Evolutionary conservation across 2,113 vertebrate genomes (phyloP).

Genomic region (Eurystomus gularis): DNA sequence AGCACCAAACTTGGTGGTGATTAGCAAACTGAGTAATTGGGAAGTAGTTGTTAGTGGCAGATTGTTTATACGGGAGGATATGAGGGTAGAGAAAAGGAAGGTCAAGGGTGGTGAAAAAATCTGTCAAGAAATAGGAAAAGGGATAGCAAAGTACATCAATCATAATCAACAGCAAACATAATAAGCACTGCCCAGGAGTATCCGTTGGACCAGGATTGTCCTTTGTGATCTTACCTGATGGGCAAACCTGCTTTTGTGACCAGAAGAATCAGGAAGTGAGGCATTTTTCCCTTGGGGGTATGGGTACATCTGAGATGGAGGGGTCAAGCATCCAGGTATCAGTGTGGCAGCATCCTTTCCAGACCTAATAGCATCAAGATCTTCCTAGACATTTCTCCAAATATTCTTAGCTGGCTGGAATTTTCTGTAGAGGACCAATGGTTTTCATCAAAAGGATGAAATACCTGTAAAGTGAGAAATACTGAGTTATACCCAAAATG

Average conservation of each 20-base stretch:
- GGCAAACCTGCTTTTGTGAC: background rate
- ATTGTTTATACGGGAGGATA: background rate
- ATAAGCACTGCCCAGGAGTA: background rate
- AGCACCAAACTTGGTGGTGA: background rate
- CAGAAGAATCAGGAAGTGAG: background rate
- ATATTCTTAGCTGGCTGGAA: background rate
- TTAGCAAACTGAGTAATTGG: no score
- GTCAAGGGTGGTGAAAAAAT: background rate
- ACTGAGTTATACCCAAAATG: background rate
- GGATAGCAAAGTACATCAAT: background rate
- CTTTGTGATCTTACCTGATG: background rate
- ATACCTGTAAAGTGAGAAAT: background rate
- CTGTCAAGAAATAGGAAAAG: background rate
- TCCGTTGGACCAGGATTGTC: background rate
- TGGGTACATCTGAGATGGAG: no score
- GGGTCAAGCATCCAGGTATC: background rate
- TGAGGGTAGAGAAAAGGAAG: background rate
- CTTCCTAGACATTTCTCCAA: background rate
- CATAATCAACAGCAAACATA: background rate
- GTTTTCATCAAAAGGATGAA: background rate
- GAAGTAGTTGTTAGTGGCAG: background rate
- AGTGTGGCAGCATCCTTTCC: background rate
- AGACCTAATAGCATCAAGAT: background rate
- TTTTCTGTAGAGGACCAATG: background rate
- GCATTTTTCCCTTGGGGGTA: background rate